These are phyloP conservation scores for Siniperca scherzeri DNA, from an alignment of 2,797 vertebrate genomes.

Conservation along the genomic window DNA sequence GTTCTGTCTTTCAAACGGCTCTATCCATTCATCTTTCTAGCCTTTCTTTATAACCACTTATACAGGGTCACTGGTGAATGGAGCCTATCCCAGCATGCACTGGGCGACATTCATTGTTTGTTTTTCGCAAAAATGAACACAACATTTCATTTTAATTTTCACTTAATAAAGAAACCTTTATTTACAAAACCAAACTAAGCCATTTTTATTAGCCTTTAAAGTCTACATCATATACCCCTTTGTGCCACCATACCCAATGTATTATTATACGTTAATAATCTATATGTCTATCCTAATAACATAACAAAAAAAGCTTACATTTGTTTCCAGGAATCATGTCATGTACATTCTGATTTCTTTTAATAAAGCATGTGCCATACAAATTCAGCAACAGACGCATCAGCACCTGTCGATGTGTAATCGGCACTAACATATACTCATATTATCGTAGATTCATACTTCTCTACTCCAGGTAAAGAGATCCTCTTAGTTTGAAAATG, in stretches of 20 bases:
- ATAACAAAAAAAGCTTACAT: background rate
- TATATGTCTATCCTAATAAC: background rate
- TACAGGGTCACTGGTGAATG: background rate
- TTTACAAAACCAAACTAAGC: constrained; percentile 14
- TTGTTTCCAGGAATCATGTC: background rate
- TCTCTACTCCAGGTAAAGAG: background rate
- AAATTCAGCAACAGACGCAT: background rate
- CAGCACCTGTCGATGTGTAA: background rate
- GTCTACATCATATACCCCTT: background rate
- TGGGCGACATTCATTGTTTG: background rate
- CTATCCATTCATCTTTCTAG: background rate
- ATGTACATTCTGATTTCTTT: background rate
- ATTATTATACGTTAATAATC: background rate
- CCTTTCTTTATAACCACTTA: background rate
- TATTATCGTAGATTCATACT: background rate
- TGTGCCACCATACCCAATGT: background rate
- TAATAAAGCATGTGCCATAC: background rate
- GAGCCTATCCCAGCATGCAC: background rate
- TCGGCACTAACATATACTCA: background rate
- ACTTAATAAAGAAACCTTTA: constrained; percentile 18
- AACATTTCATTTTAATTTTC: background rate
- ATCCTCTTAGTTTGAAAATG: background rate
- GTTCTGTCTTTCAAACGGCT: constrained; percentile 40
- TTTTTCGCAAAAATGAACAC: background rate
- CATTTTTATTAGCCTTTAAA: background rate